These are phyloP conservation scores for Ochropleura leucogaster DNA, from an alignment of 2,888 invertebrate genomes.

Conservation along the genomic window DNA sequence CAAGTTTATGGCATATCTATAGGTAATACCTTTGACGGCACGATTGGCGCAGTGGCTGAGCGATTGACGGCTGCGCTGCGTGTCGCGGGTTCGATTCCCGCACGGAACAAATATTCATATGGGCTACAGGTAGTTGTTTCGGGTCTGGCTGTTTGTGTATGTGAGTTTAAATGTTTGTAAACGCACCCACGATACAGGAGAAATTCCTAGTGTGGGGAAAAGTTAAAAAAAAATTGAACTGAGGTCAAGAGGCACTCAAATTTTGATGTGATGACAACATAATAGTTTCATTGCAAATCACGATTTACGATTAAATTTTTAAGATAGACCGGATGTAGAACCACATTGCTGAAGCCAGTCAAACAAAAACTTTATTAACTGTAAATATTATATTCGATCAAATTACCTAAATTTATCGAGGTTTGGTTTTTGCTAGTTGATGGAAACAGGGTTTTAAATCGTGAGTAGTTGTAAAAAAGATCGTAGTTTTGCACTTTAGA, in stretches of 20 bases:
- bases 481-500: not conserved
- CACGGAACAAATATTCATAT: no score
- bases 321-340: conserved; percentile 1
- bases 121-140: no score
- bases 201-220: no score
- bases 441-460: conserved; percentile 18
- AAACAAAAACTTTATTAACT: conserved; percentile 13
- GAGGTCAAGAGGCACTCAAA: not conserved
- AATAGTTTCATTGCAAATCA: conserved; percentile 4
- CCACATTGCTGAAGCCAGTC: not conserved
- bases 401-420: conserved; percentile 3
- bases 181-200: no score
- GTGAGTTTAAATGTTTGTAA: no score
- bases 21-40: no score
- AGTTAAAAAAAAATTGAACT: no score
- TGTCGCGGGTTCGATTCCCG: no score
- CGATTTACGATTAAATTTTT: not conserved
- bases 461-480: conserved; percentile 30
- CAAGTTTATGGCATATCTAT: not conserved
- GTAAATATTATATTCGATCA: not conserved
- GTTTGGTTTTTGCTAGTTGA: conserved; percentile 43
- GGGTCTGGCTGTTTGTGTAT: no score
- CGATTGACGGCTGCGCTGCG: no score
- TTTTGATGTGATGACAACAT: not conserved
- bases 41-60: no score